Evolutionary conservation across 2,888 invertebrate genomes (phyloP), one percentile per base, ranked within the genome.

Genomic region (Phytoseiulus persimilis): DNA sequence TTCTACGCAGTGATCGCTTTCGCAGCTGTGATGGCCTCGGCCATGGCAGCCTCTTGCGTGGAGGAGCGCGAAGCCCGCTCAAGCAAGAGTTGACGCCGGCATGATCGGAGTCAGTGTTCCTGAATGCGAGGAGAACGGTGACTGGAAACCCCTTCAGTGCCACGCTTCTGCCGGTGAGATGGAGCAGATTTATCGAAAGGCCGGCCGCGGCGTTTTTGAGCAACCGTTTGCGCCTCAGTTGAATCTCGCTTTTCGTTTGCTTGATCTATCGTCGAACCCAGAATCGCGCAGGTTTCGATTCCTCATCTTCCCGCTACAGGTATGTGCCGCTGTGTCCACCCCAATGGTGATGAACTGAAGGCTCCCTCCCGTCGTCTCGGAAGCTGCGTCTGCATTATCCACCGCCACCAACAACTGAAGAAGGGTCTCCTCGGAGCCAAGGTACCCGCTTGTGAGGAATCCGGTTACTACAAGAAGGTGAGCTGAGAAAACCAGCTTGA

Each of bases 381-480:
- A 31, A 31, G 18, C 32, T 83, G 83, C 23, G 33, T 32, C 33
- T 83, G 83, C 83, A 32, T 83, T 31, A 14, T 32, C 18, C 32
- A 83, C 83, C 83, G 83, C 11, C 9, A 83, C 83, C 6, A 31
- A 9, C 32, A 32, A 14, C n/a, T 83, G 31, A 31, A 83, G 33
- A 11, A 5, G 31, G 33, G 31, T 31, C 32, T 33, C 28, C 83
- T 33, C 18, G 83, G 83, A 83, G 83, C 83, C 18, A 0, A 2
- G 1, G 31, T 83, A 23, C 83, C 83, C 33, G 83, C 31, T 32
- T 83, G 83, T 31, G 83, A 83, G 11, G 83, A 83, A 33, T 32
- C 83, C 23, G 83, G 83, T 32, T 33, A 83, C 31, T 83, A 83
- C 83, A 83, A 83, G 83, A 83, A 83, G 83, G 83, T 83, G 18